Evolutionary conservation across 2,888 invertebrate genomes (phyloP).

Genomic region (Eupeodes latifasciatus): DNA sequence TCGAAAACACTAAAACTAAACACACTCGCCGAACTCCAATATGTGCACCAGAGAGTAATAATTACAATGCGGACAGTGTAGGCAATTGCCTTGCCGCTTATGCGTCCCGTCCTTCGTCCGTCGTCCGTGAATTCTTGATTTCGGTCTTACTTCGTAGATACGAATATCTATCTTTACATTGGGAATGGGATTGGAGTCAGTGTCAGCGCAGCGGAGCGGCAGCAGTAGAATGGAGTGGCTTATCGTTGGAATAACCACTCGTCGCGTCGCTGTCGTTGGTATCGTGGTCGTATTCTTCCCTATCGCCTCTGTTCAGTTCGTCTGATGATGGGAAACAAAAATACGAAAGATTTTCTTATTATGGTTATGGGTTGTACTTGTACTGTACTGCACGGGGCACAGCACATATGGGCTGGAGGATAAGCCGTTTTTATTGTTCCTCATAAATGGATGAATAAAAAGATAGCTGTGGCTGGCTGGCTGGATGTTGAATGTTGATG

Average conservation of each 20-base stretch:
- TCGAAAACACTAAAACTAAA: background rate
- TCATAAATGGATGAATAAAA: constrained; percentile 58
- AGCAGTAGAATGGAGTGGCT: constrained; percentile 25
- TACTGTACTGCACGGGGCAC: constrained; percentile 20
- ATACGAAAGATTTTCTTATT: constrained; percentile 53
- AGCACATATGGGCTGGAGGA: constrained; percentile 52
- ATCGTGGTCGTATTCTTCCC: constrained; percentile 30
- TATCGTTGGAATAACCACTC: constrained; percentile 53
- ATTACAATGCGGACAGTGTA: constrained; percentile 51
- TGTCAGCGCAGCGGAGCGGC: constrained; percentile 3
- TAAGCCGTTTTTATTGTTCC: constrained; percentile 65
- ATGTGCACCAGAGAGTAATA: constrained; percentile 51
- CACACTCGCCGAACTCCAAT: constrained; percentile 27
- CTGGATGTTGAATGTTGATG: constrained; percentile 3
- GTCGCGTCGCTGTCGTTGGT: background rate
- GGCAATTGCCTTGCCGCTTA: constrained; percentile 7
- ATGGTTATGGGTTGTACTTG: constrained; percentile 63
- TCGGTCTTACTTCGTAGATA: constrained; percentile 12
- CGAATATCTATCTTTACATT: constrained; percentile 2
- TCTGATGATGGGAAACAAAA: constrained; percentile 37
- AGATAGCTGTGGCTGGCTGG: constrained; percentile 18
- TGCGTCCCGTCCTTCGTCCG: background rate
- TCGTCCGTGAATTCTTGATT: constrained; percentile 12
- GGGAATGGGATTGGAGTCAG: constrained; percentile 33
- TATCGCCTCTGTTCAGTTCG: constrained; percentile 22